Evolutionary conservation across 2,888 invertebrate genomes (phyloP).

Genomic region (Eulithis testata): DNA sequence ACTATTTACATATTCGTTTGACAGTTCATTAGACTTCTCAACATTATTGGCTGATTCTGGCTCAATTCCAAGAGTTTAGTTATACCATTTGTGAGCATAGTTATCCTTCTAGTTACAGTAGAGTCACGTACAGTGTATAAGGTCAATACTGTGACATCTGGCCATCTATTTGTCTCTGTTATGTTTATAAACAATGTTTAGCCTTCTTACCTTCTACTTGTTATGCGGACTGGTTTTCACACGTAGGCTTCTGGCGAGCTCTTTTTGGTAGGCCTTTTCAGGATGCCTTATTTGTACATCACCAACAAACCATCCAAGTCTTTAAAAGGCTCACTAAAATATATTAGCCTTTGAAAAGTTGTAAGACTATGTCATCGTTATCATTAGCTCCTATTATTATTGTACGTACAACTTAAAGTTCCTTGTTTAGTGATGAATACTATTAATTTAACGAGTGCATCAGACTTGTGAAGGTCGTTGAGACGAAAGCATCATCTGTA

Average conservation of each 20-base stretch:
- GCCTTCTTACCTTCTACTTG: too few species aligned
- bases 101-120: constrained; percentile 17
- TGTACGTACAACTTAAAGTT: neutral
- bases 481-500: constrained; percentile 59
- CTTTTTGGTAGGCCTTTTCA: neutral
- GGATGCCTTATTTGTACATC: too few species aligned
- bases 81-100: constrained; percentile 23
- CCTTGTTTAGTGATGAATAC: constrained; percentile 13
- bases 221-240: too few species aligned
- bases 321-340: neutral
- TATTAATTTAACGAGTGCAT: constrained; percentile 50
- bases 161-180: neutral
- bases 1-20: constrained; percentile 1
- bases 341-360: neutral
- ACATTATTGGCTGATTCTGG: constrained; percentile 23
- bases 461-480: constrained; percentile 60
- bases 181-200: neutral
- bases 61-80: constrained; percentile 31
- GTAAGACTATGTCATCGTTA: too few species aligned
- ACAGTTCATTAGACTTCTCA: constrained; percentile 3
- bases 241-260: too few species aligned
- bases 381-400: neutral
- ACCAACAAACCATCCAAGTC: neutral
- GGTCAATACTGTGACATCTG: constrained; percentile 4
- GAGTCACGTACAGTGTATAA: constrained; percentile 18